Conservation (phyloP, 2,797 vertebrate genomes). For the Avahi laniger region DNA sequence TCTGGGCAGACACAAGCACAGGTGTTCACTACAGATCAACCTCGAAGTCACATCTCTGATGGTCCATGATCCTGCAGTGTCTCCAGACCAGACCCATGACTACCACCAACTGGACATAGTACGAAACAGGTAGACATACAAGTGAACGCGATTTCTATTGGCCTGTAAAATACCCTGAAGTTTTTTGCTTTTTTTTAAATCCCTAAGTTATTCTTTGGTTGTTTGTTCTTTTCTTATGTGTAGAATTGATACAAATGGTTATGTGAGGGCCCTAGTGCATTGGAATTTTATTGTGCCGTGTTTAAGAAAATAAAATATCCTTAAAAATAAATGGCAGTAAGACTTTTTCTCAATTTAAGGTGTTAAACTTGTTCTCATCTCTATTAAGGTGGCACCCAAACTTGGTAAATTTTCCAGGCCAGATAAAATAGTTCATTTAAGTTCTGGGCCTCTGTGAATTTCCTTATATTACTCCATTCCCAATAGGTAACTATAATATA, state of each 20-base stretch:
- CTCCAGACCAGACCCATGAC: neutral
- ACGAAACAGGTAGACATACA: neutral
- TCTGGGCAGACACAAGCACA: neutral
- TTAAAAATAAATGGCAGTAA: neutral
- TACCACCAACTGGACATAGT: neutral
- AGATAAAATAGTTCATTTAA: neutral
- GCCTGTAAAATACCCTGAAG: neutral
- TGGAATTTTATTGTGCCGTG: neutral
- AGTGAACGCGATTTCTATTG: neutral
- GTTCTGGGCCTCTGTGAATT: neutral
- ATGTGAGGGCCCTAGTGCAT: neutral
- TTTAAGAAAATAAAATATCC: neutral
- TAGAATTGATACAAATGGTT: constrained; percentile 23
- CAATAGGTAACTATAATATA: neutral
- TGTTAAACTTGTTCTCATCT: neutral
- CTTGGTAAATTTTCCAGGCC: neutral
- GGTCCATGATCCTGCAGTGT: neutral
- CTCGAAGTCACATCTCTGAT: neutral
- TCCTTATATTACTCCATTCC: neutral
- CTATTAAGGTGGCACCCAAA: neutral
- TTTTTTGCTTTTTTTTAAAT: neutral
- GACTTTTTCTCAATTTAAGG: neutral
- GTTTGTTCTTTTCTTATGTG: neutral
- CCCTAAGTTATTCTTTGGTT: neutral
- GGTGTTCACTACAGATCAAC: neutral